Base-by-base conservation (phyloP, 2,113 vertebrate species). In the Hyperopisus bebe region DNA sequence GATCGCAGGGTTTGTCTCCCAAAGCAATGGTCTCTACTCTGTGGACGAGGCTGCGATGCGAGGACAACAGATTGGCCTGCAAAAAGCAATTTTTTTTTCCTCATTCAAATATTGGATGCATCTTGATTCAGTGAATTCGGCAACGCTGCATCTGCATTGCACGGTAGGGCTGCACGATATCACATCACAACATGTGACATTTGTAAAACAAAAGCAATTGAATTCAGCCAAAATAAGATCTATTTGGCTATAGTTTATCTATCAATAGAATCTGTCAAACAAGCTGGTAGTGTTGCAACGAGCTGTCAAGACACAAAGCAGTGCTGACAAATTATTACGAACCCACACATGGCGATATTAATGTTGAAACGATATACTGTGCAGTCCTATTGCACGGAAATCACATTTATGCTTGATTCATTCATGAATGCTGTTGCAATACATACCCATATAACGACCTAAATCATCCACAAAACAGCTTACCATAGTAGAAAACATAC, bases 61-160 rank as follows among this genome's bases (percentile, higher is more conserved):
- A 99, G 2, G 98, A 99, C 92, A 99, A 94, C 90, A 99, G 94
- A 93, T 99, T 99, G 91, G 98, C 98, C 98, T 99, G 90, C 86
- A 21, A 80, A 50, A 58, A 35, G n/a, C 6, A 47, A 46, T 31
- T 9, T 5, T 19, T 21, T 15, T 9, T 19, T 21, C n/a, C n/a
- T 27, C 51, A 55, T 44, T 70, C n/a, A 88, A 24, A 44, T 42
- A 50, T 1, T 55, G 53, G n/a, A 31, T 42, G 53, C 46, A 50
- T 77, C n/a, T 44, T 3, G 31, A 39, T 6, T 50, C 11, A 24
- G 31, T 17, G 15, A 27, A 48, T 35, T 47, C 11, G 77, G 13
- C 55, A n/a, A n/a, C 3, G 58, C 48, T 44, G 88, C 35, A n/a
- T 39, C 24, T 80, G 31, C 35, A n/a, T 46, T 31, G n/a, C 62